Conservation (phyloP, 2,888 invertebrate species). For the Asteroscopus sphinx region DNA sequence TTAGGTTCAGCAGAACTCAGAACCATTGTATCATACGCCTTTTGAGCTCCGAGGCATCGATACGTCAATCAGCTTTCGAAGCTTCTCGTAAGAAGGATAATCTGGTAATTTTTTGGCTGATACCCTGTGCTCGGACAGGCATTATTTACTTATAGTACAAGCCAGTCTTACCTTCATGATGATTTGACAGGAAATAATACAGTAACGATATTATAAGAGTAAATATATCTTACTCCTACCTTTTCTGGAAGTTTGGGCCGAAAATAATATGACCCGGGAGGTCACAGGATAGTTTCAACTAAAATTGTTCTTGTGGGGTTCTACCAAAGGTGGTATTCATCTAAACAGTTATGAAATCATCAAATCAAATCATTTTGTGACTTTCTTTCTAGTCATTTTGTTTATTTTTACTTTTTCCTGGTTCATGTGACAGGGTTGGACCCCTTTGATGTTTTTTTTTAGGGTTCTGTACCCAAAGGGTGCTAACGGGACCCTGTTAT, state of each 20-base stretch:
- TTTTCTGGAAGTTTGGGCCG: neutral
- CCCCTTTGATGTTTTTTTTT: no score
- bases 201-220: neutral
- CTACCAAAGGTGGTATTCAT: no score
- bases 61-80: slow-evolving; percentile 41
- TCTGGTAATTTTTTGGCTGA: slow-evolving; percentile 50
- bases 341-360: no score
- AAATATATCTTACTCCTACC: neutral
- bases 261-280: no score
- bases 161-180: slow-evolving; percentile 20
- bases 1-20: neutral
- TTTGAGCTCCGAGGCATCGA: slow-evolving; percentile 1
- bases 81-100: slow-evolving; percentile 49
- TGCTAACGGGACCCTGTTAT: no score
- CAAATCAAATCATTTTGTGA: no score
- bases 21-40: neutral
- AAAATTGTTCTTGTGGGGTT: no score
- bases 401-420: no score
- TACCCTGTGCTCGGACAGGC: slow-evolving; percentile 19
- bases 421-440: no score
- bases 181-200: slow-evolving; percentile 2
- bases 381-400: no score
- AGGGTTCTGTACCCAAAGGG: no score
- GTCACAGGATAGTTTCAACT: no score
- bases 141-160: slow-evolving; percentile 33